A percentile compares a stretch with the other conserved stretches of the same genome.
Evolutionary conservation across 2,888 invertebrate species (phyloP).

Genomic region (Noctuana brunneofusca): DNA sequence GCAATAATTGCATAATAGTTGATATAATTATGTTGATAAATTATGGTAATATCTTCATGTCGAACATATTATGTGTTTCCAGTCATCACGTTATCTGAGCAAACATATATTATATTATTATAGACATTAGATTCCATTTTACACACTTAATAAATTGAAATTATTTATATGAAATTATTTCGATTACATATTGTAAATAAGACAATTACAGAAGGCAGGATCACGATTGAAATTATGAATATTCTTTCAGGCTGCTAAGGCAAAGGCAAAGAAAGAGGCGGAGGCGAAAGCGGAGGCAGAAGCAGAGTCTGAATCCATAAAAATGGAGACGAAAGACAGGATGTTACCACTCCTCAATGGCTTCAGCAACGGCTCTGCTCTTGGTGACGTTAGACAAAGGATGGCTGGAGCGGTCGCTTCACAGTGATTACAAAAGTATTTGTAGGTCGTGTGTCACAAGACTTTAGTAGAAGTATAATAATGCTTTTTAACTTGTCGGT

Average conservation of each 20-base stretch:
- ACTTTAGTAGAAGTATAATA: conserved; percentile 7
- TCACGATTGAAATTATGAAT: neutral
- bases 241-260: conserved; percentile 47
- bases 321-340: conserved; percentile 61
- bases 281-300: conserved; percentile 56
- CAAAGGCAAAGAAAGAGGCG: conserved; percentile 56
- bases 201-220: no score
- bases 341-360: conserved; percentile 70
- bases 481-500: neutral
- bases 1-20: no score
- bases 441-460: neutral
- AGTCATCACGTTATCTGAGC: neutral
- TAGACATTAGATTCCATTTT: no score
- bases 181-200: no score
- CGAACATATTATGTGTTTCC: no score
- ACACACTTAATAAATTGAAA: no score
- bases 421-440: conserved; percentile 53
- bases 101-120: neutral
- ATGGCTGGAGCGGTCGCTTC: conserved; percentile 76
- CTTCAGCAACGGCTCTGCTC: conserved; percentile 68
- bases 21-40: no score
- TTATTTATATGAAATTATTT: no score
- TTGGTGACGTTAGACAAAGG: conserved; percentile 71
- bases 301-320: conserved; percentile 49
- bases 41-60: no score